Evolutionary conservation across 2,113 vertebrate genomes (phyloP).

Genomic region (Anolis carolinensis): DNA sequence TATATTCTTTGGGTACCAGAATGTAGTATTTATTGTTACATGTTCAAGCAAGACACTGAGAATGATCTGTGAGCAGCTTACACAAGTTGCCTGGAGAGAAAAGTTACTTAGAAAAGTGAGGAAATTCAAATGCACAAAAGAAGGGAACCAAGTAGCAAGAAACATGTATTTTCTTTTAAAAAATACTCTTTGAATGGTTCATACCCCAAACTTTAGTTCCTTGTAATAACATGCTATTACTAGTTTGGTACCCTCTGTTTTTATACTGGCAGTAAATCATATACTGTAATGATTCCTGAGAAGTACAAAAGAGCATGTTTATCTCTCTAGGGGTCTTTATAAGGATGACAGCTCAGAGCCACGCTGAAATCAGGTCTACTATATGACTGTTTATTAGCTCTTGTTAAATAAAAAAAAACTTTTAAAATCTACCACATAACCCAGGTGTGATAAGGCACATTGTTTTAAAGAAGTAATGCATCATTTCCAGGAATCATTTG

Average conservation of each 20-base stretch:
- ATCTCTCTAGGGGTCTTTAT: slow-evolving; percentile 59
- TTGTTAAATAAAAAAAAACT: not conserved
- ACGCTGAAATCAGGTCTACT: slow-evolving; percentile 46
- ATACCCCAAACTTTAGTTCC: not conserved
- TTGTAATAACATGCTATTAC: slow-evolving; percentile 3
- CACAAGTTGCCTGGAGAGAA: not conserved
- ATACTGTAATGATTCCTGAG: slow-evolving; percentile 56
- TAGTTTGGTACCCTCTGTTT: not conserved
- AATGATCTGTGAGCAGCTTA: not conserved
- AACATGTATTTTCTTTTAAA: not conserved
- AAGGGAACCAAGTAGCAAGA: not conserved
- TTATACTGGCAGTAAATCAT: slow-evolving; percentile 56
- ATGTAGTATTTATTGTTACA: not conserved
- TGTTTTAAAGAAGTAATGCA: slow-evolving; percentile 20
- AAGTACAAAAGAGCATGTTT: slow-evolving; percentile 56
- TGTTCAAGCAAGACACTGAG: not conserved
- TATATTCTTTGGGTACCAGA: too few species aligned
- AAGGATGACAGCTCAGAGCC: slow-evolving; percentile 56
- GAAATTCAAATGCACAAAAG: not conserved
- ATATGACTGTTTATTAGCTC: slow-evolving; percentile 63
- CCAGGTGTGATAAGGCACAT: slow-evolving; percentile 58
- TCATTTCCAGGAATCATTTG: slow-evolving; percentile 56
- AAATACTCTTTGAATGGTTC: not conserved
- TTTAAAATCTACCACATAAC: slow-evolving; percentile 56
- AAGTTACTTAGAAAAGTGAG: not conserved